phyloP scores from a whole-genome alignment of 2,888 invertebrate species.

The Piscicola geometra region DNA sequence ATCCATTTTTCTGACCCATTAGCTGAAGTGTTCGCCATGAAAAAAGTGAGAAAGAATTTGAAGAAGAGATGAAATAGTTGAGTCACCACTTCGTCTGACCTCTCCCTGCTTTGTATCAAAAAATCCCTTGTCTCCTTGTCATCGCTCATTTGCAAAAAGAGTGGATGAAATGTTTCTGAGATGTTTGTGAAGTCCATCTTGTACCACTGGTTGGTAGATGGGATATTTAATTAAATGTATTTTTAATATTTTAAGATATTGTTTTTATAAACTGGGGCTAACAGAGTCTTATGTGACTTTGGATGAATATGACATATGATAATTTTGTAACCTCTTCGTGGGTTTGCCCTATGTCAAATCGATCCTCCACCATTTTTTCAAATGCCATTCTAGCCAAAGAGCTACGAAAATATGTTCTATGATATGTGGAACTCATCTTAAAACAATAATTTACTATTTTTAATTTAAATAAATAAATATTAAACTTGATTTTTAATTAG shows the following conservation, averaged over 20 bases:
- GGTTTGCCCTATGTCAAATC: conserved; percentile 1
- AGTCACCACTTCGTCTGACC: conserved; percentile 77
- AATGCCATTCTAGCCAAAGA: conserved; percentile 27
- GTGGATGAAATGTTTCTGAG: conserved; percentile 46
- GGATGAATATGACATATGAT: too few species aligned
- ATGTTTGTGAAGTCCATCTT: conserved; percentile 45
- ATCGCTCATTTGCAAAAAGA: conserved; percentile 52
- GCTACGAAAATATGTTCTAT: conserved; percentile 1
- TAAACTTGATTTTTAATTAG: too few species aligned
- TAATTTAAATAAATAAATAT: too few species aligned
- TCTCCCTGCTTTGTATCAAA: conserved; percentile 69
- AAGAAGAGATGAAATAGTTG: conserved; percentile 85
- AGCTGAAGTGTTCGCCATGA: conserved; percentile 89
- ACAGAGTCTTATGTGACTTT: too few species aligned
- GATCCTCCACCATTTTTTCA: conserved; percentile 27
- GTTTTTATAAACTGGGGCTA: too few species aligned
- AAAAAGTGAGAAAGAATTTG: conserved; percentile 76
- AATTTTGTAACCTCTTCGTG: conserved; percentile 9
- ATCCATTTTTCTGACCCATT: conserved; percentile 72
- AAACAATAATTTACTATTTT: too few species aligned
- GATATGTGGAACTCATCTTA: neutral
- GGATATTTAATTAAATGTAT: too few species aligned
- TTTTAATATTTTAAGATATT: too few species aligned
- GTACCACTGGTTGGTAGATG: conserved; percentile 52
- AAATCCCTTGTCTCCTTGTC: conserved; percentile 73